Percentiles rank a stretch among this genome's conserved stretches.
Conservation (phyloP, 2,797 vertebrate genomes). For the Dendrocincla fuliginosa region DNA sequence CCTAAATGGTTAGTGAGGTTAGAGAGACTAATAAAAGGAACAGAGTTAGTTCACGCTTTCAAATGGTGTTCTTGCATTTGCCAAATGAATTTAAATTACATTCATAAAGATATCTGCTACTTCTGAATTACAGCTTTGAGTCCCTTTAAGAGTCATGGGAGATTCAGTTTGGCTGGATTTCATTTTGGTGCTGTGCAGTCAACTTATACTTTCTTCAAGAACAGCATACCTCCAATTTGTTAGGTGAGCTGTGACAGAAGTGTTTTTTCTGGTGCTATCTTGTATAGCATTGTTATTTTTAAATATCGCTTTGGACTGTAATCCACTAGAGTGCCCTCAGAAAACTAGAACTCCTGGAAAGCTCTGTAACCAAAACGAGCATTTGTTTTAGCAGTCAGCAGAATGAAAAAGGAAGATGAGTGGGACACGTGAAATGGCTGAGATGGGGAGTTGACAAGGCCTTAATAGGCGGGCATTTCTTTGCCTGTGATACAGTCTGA, state of each 20-base stretch:
- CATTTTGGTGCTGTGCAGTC: conserved; percentile 10
- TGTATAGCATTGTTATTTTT: not conserved
- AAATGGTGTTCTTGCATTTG: conserved; percentile 48
- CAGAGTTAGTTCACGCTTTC: conserved; percentile 40
- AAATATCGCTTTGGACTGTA: not conserved
- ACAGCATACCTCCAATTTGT: not conserved
- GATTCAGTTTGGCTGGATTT: not conserved
- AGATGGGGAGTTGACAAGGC: not conserved
- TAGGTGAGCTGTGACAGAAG: not conserved
- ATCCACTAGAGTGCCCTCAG: not conserved
- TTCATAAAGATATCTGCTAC: not conserved
- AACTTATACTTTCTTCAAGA: not conserved
- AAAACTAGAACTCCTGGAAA: not conserved
- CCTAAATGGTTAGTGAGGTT: conserved; percentile 62
- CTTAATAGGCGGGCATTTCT: not conserved
- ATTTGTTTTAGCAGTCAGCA: not conserved
- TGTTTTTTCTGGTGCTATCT: not conserved
- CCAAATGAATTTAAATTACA: conserved; percentile 61
- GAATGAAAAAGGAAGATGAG: not conserved
- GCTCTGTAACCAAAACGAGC: not conserved
- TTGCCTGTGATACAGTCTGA: not conserved
- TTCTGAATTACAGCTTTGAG: conserved; percentile 12
- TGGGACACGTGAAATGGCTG: not conserved
- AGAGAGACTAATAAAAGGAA: conserved; percentile 63
- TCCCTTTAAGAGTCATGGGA: not conserved